These are phyloP conservation scores for Spicauda simplicius DNA, from an alignment of 2,888 invertebrate species.

Conservation along the genomic window DNA sequence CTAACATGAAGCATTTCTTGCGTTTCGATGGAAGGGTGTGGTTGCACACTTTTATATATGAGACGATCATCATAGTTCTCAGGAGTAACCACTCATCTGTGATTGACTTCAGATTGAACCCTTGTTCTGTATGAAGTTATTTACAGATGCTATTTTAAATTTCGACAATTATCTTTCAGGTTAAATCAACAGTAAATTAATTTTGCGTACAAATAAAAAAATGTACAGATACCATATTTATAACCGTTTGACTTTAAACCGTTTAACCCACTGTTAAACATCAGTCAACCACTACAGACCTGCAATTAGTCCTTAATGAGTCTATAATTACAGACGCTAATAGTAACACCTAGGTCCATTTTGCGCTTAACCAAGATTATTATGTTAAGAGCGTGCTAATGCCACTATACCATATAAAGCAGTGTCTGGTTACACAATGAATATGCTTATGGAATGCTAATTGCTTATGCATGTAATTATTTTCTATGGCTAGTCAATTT, in stretches of 20 bases:
- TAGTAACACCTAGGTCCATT: slow-evolving; percentile 14
- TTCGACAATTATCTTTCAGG: too few species aligned
- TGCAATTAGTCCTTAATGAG: slow-evolving; percentile 2
- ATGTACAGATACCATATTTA: not conserved
- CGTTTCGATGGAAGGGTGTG: too few species aligned
- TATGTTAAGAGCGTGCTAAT: slow-evolving; percentile 24
- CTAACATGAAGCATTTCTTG: too few species aligned
- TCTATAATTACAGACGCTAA: slow-evolving; percentile 13
- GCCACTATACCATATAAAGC: slow-evolving; percentile 13
- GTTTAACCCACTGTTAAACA: not conserved
- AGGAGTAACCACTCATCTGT: too few species aligned
- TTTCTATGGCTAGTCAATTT: slow-evolving; percentile 4
- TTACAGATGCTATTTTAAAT: too few species aligned
- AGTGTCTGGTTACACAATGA: slow-evolving; percentile 23
- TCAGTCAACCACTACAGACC: not conserved
- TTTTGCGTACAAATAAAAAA: not conserved
- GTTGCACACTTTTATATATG: too few species aligned
- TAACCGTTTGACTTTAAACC: not conserved
- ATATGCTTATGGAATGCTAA: slow-evolving; percentile 24
- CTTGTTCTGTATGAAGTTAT: too few species aligned
- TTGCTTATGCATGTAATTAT: slow-evolving; percentile 16
- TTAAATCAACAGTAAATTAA: too few species aligned
- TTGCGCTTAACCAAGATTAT: slow-evolving; percentile 18
- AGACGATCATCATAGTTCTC: too few species aligned
- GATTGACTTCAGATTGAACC: too few species aligned